Base-by-base conservation (phyloP, 2,113 vertebrate genomes). In the Eurypyga helias region DNA sequence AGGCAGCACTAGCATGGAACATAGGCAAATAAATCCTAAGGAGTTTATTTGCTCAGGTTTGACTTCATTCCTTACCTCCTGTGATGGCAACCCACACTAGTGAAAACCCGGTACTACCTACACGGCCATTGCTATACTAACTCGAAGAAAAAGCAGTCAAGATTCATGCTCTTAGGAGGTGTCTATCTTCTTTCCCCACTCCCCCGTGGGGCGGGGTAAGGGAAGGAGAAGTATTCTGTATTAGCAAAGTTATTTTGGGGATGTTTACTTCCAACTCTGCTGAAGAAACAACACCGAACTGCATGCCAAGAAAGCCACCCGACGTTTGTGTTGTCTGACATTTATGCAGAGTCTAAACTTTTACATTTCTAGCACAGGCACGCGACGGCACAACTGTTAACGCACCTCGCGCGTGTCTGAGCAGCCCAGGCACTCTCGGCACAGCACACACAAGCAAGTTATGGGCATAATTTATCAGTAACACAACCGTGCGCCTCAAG, bases 221-320 rank as follows among this genome's bases (percentile, higher is more conserved):
- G 24, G 9, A 14, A 11, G 8, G 8, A 2, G 5, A 12, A 69
- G 19, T 20, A 84, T 24, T 55, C 25, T 1, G 4, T 15, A 25
- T 8, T 55, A 48, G 20, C 2, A 3, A 41, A 86, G 8, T 17
- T 80, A 46, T 29, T 48, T 38, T 3, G 0, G 31, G 8, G 18
- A 52, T 12, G 6, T 31, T 71, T 45, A 46, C 31, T 46, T 85
- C 20, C 52, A 55, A 1, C 67, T 76, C 29, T 64, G 19, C 31
- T 3, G 4, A 46, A 90, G 6, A 46, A 49, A 51, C 13, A 4
- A 41, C 33, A 71, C 3, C 0, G 0, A 54, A 17, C 1, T 51
- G 16, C 29, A 10, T 1, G 43, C 33, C 18, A 65, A 36, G 9
- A 16, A 76, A 89, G 43, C 26, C 13, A 73, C 18, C 17, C 15